Percentiles rank a stretch among this genome's conserved stretches.
Evolutionary conservation across 2,113 vertebrate genomes (phyloP).

Genomic region (Apeltes quadracus): DNA sequence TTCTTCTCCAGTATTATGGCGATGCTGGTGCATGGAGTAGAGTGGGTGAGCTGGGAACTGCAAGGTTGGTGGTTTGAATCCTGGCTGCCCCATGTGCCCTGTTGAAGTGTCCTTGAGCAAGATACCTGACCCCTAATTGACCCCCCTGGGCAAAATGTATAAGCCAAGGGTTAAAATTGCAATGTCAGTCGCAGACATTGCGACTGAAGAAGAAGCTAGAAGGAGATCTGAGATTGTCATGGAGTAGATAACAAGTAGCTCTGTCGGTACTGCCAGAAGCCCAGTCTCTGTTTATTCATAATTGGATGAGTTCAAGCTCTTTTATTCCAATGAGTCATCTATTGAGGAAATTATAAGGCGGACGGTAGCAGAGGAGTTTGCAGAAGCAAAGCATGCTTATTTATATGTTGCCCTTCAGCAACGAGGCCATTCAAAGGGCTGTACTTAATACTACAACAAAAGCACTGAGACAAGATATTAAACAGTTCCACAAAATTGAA

Average conservation of each 20-base stretch:
- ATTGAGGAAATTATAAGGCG: neutral
- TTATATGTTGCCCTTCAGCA: neutral
- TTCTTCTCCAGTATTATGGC: neutral
- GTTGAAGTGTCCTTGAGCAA: too few species aligned
- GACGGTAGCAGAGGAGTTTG: neutral
- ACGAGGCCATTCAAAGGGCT: neutral
- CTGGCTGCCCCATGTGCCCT: too few species aligned
- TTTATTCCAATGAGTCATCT: neutral
- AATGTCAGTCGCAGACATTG: too few species aligned
- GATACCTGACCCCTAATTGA: too few species aligned
- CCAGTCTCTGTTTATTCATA: neutral
- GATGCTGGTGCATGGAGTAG: too few species aligned
- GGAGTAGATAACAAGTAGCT: neutral
- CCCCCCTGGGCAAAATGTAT: too few species aligned
- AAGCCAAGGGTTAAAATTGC: too few species aligned
- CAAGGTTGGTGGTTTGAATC: too few species aligned
- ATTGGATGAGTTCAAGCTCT: neutral
- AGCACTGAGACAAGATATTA: neutral
- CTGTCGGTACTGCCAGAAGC: neutral
- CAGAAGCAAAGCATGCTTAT: neutral
- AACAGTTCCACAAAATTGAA: too few species aligned
- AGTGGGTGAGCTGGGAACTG: too few species aligned
- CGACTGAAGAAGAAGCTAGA: slow-evolving; percentile 29
- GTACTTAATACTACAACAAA: neutral
- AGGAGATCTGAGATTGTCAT: neutral